A percentile compares a stretch with the other conserved stretches of the same genome.
Evolutionary conservation across 2,113 vertebrate genomes (phyloP).

Genomic region (Rousettus leschenaultii): DNA sequence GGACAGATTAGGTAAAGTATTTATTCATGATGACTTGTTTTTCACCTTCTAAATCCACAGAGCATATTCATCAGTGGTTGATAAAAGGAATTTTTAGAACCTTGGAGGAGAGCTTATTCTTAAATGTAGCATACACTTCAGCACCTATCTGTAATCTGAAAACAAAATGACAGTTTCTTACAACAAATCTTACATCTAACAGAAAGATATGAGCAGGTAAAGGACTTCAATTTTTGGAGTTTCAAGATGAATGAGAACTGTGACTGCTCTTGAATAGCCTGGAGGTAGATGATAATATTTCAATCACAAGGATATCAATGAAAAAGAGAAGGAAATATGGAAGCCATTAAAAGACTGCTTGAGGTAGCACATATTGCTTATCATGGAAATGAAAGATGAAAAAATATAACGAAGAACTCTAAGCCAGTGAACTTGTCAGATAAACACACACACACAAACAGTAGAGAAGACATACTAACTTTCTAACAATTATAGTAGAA

Average conservation of each 20-base stretch:
- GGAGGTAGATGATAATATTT: conserved; percentile 66
- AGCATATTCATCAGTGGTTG: not conserved
- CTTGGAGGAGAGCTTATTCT: conserved; percentile 19
- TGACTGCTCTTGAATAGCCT: conserved; percentile 55
- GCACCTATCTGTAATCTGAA: conserved; percentile 10
- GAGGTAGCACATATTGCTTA: not conserved
- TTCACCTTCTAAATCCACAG: conserved; percentile 10
- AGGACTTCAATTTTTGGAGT: conserved; percentile 43
- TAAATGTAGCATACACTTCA: not conserved
- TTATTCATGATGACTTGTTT: not conserved
- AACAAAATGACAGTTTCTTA: conserved; percentile 50
- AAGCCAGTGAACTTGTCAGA: not conserved
- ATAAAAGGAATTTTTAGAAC: not conserved
- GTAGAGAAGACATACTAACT: not conserved
- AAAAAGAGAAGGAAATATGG: not conserved
- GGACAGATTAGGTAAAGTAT: not conserved
- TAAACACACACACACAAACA: not conserved
- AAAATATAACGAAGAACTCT: not conserved
- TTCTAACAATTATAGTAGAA: not conserved
- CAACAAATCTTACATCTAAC: conserved; percentile 44
- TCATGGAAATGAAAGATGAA: conserved; percentile 34
- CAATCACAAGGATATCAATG: conserved; percentile 49
- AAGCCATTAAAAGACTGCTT: conserved; percentile 37
- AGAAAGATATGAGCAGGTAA: conserved; percentile 5
- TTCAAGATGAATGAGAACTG: conserved; percentile 62